These are phyloP conservation scores for Tinamus guttatus DNA, from an alignment of 2,113 vertebrate genomes.

Conservation along the genomic window DNA sequence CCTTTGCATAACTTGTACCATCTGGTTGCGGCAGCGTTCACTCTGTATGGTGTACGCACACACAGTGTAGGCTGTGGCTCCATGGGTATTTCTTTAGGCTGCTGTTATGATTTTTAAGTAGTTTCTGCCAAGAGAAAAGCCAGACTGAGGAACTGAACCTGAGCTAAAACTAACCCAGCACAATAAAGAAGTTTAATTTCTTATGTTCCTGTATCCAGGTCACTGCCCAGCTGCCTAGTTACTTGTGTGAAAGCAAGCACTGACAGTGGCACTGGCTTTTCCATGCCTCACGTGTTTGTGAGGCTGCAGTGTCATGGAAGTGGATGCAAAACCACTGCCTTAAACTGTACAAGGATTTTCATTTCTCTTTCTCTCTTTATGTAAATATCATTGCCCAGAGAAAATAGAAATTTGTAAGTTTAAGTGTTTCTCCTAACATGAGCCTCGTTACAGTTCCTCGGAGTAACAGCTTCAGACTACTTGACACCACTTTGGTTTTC, in stretches of 20 bases:
- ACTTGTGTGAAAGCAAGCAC: not conserved
- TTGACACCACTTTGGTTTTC: not conserved
- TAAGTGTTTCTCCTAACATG: not conserved
- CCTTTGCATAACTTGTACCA: not conserved
- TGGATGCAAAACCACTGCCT: conserved; percentile 1
- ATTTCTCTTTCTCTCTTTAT: not conserved
- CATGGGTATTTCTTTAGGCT: not conserved
- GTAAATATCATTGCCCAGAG: not conserved
- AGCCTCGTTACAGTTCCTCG: not conserved
- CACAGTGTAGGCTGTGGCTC: not conserved
- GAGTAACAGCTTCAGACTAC: not conserved
- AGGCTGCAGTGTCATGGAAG: not conserved
- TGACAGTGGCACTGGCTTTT: not conserved
- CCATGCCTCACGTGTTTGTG: not conserved
- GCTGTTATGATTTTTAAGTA: not conserved
- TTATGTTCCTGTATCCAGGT: not conserved
- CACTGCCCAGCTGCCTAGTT: not conserved
- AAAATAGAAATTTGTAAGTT: not conserved
- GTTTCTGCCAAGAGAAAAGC: not conserved
- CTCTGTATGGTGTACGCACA: too few relatives aligned
- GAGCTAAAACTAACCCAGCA: not conserved
- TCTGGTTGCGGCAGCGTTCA: not conserved
- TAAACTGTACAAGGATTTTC: not conserved
- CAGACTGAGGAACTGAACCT: not conserved
- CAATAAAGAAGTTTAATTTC: too few relatives aligned